Evolutionary conservation across 2,797 vertebrate genomes (phyloP).

Genomic region (Sebastes kiyomatsui): DNA sequence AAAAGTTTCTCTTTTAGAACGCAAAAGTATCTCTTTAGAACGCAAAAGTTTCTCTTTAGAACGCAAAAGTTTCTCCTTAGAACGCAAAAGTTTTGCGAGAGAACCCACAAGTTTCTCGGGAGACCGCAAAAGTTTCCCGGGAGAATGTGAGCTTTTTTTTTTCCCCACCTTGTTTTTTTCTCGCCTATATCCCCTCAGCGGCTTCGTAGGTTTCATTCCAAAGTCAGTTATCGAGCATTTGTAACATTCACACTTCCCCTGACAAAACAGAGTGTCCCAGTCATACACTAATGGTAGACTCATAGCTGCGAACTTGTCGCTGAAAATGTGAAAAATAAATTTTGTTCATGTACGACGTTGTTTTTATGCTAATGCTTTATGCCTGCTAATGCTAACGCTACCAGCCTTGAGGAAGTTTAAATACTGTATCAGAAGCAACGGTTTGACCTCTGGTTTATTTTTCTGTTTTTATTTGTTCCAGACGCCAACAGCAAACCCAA

Average conservation of each 20-base stretch:
- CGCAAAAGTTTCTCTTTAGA: no score
- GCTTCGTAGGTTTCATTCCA: background rate
- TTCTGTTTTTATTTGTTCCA: conserved; percentile 32
- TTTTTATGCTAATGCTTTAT: background rate
- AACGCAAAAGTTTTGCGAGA: no score
- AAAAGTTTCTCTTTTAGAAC: no score
- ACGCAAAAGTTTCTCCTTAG: no score
- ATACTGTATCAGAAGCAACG: no score
- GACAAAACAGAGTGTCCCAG: background rate
- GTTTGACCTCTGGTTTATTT: background rate
- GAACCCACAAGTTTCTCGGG: no score
- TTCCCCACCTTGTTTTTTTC: fast-evolving
- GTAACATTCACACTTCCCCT: background rate
- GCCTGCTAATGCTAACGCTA: background rate
- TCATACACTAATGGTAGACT: background rate
- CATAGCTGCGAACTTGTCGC: background rate
- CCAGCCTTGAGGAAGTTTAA: background rate
- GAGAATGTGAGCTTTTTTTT: no score
- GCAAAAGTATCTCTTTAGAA: no score
- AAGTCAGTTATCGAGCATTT: background rate
- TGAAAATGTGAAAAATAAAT: background rate
- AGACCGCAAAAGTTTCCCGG: no score
- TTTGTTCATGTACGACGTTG: background rate
- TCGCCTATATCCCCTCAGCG: fast-evolving
- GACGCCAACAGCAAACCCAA: conserved; percentile 91